Evolutionary conservation across 2,888 invertebrate genomes (phyloP).

Genomic region (Eugnorisma glareosa): DNA sequence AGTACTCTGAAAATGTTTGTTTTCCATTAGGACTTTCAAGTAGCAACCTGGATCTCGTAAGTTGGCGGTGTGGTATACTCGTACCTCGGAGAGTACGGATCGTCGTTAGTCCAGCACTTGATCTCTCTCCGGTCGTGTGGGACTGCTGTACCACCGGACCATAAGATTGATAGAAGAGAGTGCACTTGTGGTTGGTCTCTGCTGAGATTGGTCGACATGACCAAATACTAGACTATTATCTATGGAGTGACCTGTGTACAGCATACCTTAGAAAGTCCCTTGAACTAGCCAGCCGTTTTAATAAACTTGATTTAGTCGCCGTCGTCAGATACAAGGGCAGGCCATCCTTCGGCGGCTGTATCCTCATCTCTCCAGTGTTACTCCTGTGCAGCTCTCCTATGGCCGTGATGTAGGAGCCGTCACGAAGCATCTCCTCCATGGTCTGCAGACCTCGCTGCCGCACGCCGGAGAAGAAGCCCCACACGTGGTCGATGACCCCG

Average conservation of each 20-base stretch:
- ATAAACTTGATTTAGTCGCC: constrained; percentile 93
- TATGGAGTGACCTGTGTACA: neutral
- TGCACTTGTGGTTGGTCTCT: neutral
- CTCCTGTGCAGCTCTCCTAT: constrained; percentile 94
- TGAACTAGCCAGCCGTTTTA: constrained; percentile 93
- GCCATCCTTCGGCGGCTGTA: constrained; percentile 94
- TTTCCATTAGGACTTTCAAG: neutral
- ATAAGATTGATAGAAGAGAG: neutral
- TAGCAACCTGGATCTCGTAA: neutral
- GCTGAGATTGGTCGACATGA: neutral
- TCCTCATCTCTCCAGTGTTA: constrained; percentile 92
- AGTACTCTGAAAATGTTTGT: constrained; percentile 84
- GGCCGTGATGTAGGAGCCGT: constrained; percentile 94
- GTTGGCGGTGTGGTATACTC: too few relatives aligned
- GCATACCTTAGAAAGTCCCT: constrained; percentile 92
- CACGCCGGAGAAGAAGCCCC: constrained; percentile 96
- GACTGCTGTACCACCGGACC: neutral
- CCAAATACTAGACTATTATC: neutral
- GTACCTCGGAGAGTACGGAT: too few relatives aligned
- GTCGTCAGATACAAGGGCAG: constrained; percentile 95
- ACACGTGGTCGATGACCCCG: constrained; percentile 94
- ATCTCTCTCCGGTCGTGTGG: neutral
- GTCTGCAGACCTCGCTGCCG: constrained; percentile 96
- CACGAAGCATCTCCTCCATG: constrained; percentile 96
- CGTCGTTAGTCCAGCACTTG: neutral